A percentile compares a stretch with the other conserved stretches of the same genome.
Evolutionary conservation across 2,888 invertebrate genomes (phyloP).

Genomic region (Hyles lineata): DNA sequence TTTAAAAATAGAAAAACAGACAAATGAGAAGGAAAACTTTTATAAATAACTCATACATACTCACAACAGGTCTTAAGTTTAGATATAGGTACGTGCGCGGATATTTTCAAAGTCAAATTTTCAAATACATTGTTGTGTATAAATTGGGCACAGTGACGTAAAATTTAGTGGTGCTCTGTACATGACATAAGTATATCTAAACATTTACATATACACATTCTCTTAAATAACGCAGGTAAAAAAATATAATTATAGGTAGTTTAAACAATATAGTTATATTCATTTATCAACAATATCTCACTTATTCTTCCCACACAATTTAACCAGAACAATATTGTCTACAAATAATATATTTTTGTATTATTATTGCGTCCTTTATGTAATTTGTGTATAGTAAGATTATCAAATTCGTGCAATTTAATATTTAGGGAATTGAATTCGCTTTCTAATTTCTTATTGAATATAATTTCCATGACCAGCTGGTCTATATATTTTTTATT

Average conservation of each 20-base stretch:
- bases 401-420: slow-evolving; percentile 1
- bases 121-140: no score
- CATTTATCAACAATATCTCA: slow-evolving; percentile 6
- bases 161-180: not conserved
- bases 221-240: not conserved
- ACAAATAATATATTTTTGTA: not conserved
- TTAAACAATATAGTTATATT: not conserved
- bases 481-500: no score
- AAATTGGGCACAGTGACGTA: not conserved
- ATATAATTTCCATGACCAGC: not conserved
- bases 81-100: not conserved
- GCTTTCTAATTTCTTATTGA: not conserved
- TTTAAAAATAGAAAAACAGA: not conserved
- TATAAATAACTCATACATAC: not conserved
- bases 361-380: not conserved
- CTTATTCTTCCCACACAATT: not conserved
- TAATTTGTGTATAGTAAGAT: not conserved
- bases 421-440: not conserved
- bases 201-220: not conserved
- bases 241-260: not conserved
- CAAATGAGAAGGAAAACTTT: not conserved
- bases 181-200: not conserved
- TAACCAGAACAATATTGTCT: no score
- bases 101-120: no score
- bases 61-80: not conserved